These are phyloP conservation scores for Hycleus phaleratus DNA, from an alignment of 1,140 invertebrate species.

Conservation along the genomic window DNA sequence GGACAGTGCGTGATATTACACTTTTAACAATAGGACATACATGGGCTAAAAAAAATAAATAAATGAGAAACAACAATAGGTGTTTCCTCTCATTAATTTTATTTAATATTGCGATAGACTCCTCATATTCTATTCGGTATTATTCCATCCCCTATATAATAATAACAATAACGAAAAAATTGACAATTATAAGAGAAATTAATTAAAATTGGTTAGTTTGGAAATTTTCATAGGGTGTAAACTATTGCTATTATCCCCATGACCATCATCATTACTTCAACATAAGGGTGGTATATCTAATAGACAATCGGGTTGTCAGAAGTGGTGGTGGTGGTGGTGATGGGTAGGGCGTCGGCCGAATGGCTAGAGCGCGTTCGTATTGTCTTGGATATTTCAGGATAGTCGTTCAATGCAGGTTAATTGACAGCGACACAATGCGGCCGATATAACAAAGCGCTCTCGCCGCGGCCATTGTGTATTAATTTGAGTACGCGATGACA, in stretches of 20 bases:
- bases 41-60: not conserved
- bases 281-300: too few relatives aligned
- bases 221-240: too few relatives aligned
- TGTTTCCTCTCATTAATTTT: not conserved
- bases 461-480: conserved; percentile 37
- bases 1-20: conserved; percentile 12
- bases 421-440: conserved; percentile 38
- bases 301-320: too few relatives aligned
- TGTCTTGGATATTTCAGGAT: conserved; percentile 39
- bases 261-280: too few relatives aligned
- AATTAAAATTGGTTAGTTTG: too few relatives aligned
- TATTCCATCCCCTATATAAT: too few relatives aligned
- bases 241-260: too few relatives aligned
- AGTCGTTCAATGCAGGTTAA: conserved; percentile 40
- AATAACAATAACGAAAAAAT: too few relatives aligned
- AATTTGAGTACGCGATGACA: conserved; percentile 40
- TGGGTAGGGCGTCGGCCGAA: conserved; percentile 1
- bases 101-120: too few relatives aligned
- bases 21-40: conserved; percentile 10
- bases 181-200: too few relatives aligned
- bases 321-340: too few relatives aligned
- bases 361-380: conserved; percentile 20
- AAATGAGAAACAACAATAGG: conserved; percentile 9
- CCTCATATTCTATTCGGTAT: too few relatives aligned
- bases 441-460: conserved; percentile 36